Evolutionary conservation across 1,140 invertebrate species (phyloP).

Genomic region (Aradophagus sp.): DNA sequence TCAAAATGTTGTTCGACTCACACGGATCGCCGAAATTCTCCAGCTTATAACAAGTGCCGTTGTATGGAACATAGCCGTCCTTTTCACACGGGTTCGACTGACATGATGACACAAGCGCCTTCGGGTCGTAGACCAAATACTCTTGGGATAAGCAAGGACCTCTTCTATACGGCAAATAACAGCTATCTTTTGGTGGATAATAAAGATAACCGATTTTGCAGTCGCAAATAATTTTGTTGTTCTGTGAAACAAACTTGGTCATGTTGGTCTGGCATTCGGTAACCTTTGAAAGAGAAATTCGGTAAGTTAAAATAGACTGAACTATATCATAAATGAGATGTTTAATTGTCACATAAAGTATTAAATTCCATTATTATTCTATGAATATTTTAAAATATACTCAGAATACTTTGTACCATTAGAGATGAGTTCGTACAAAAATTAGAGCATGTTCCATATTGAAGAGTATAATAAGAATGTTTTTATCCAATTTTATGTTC

Average conservation of each 20-base stretch:
- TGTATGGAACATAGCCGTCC: slow-evolving; percentile 73
- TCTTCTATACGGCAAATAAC: slow-evolving; percentile 77
- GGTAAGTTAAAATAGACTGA: no score
- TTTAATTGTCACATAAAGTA: no score
- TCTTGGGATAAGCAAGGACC: slow-evolving; percentile 78
- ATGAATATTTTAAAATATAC: no score
- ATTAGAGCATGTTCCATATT: no score
- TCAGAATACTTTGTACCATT: no score
- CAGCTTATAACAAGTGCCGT: slow-evolving; percentile 74
- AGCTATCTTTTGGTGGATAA: slow-evolving; percentile 77
- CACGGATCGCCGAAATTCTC: slow-evolving; percentile 70
- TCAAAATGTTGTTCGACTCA: slow-evolving; percentile 36
- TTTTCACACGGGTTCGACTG: slow-evolving; percentile 76
- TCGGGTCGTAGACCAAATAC: slow-evolving; percentile 76
- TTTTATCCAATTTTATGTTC: no score
- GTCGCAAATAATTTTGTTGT: slow-evolving; percentile 80
- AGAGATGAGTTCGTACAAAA: no score
- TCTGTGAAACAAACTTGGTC: slow-evolving; percentile 78
- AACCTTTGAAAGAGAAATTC: slow-evolving; percentile 9
- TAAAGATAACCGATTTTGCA: slow-evolving; percentile 79
- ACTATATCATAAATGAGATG: no score
- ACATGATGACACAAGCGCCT: slow-evolving; percentile 76
- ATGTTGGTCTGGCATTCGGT: slow-evolving; percentile 69
- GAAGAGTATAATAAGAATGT: no score
- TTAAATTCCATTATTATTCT: no score